Base-by-base conservation (phyloP, 2,113 vertebrate species). In the Lutjanus erythropterus region DNA sequence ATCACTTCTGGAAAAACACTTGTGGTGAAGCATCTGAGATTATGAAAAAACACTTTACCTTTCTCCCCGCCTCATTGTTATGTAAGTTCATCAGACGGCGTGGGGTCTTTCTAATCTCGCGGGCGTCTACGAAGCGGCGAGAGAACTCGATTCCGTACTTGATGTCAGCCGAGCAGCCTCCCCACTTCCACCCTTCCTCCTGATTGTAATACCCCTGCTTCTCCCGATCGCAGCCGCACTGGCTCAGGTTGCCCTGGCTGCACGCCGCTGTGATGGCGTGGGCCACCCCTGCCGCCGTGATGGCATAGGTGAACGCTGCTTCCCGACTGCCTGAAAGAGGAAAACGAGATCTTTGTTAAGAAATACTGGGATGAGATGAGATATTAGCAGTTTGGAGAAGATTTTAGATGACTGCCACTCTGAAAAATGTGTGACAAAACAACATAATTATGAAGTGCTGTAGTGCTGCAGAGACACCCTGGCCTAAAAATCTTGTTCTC, bases 141-240 rank as follows among this genome's bases (percentile, higher is more conserved):
- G 98, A 99, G 95, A 99, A 99, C 90, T 99, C 97, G n/a, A 99
- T 96, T 92, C 98, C 98, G 2, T 99, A 99, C 91, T 97, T 97
- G 96, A 99, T 96, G 90, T 99, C 97, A 0, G 98, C 97, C 0
- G 98, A 99, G 94, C 98, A 99, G 90, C 98, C 98, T 60, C 98
- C 98, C 98, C 98, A 99, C 92, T 98, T 99, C 98, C 98, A 99
- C 94, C 98, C 98, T 91, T 99, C 97, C 42, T 99, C 97, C 93
- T 99, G 97, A 93, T 97, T 97, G 95, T 98, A 97, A 94, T 97
- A 98, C 53, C 98, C 98, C 92, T 99, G 98, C 93, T 99, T 99
- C 93, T 99, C 97, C 16, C 98, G 95, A 94, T 99, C 98, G 29
- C 98, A 99, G 90, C 98, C 97, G 2, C 98, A 99, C 91, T 99